Evolutionary conservation across 2,888 invertebrate genomes (phyloP), one percentile per base, ranked within the genome.

Genomic region (Galeopsomyia nigrocyanea): DNA sequence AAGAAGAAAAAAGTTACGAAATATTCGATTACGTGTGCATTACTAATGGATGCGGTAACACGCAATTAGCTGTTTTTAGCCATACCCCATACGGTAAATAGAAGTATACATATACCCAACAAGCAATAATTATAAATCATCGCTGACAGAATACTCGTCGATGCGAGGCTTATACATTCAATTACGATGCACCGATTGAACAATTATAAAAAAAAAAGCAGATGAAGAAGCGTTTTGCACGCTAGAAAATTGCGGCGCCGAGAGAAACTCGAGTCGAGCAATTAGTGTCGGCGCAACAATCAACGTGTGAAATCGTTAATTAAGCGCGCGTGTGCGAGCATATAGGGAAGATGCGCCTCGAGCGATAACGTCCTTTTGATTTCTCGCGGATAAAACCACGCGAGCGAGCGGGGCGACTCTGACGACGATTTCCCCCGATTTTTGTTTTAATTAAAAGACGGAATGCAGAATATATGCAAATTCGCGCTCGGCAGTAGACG

Each of bases 241-340:
- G 53, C 61, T 69, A 63, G 72, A 76, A 75, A 75, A 74, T 73
- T 5, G 10, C n/a, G 10, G 56, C 64, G 50, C 31, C 31, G 75
- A 26, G 66, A n/a, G 70, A n/a, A n/a, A n/a, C n/a, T n/a, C n/a
- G n/a, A n/a, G n/a, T n/a, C 53, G 69, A 19, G 73, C 71, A 77
- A 78, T 79, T 78, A 78, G 75, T 73, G 74, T 75, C 75, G 75
- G 68, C 39, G 39, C 73, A 75, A 74, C 77, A 77, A 78, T 78
- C 78, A 78, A 78, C 74, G 63, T 51, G 69, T 51, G 63, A 64
- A 64, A 70, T 71, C 67, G 73, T 74, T 77, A 78, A 78, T 77
- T 78, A 76, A 63, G 61, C 46, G 64, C 56, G 61, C 62, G 64
- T 22, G 50, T 21, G 68, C 22, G 13, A 26, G 55, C 16, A 19